phyloP scores from a whole-genome alignment of 2,113 vertebrate genomes.

The Hippocampus mohnikei region DNA sequence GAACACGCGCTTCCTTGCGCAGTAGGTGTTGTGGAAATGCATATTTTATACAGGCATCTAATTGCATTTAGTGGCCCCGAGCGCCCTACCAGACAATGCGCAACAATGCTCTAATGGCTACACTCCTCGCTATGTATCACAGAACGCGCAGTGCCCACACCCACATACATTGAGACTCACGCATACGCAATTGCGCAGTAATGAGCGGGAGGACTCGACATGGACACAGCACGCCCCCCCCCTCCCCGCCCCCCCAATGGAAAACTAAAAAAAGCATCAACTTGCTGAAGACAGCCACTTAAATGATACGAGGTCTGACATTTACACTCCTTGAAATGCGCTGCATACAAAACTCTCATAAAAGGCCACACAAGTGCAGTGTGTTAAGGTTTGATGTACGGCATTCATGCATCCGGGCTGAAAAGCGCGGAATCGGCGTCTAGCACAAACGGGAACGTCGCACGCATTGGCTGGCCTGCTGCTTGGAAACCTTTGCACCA shows the following conservation, averaged over 20 bases:
- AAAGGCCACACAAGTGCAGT: background rate
- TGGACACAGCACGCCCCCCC: background rate
- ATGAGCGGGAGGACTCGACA: constrained; percentile 14
- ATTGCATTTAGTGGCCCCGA: constrained; percentile 71
- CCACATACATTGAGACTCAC: constrained; percentile 6
- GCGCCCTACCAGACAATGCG: constrained; percentile 65
- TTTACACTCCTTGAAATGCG: background rate
- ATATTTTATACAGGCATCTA: constrained; percentile 69
- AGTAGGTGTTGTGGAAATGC: constrained; percentile 70
- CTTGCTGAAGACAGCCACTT: constrained; percentile 3
- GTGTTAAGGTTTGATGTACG: background rate
- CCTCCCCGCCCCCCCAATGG: too few relatives aligned
- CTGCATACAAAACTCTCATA: background rate
- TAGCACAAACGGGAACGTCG: too few relatives aligned
- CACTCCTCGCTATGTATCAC: constrained; percentile 24
- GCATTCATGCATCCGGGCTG: background rate
- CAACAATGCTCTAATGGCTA: constrained; percentile 58
- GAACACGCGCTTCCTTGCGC: constrained; percentile 44
- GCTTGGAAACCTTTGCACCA: background rate
- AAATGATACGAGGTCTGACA: background rate
- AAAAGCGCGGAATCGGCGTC: background rate
- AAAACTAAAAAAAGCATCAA: background rate
- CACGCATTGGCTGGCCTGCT: background rate
- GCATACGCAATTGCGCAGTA: background rate
- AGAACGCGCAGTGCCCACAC: background rate